phyloP scores from a whole-genome alignment of 2,888 invertebrate species.

The Helobdella robusta region DNA sequence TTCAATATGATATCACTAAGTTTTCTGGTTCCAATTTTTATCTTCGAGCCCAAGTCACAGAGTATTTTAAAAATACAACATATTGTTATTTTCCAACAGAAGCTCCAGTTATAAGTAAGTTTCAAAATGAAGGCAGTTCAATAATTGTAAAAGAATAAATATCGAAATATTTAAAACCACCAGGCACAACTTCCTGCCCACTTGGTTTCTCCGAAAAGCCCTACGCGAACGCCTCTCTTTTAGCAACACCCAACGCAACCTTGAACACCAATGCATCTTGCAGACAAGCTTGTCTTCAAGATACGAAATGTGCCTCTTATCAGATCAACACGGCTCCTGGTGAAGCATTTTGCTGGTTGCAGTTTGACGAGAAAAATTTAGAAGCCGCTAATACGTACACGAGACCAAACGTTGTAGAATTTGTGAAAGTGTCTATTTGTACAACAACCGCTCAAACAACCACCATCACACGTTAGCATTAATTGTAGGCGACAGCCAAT shows the following conservation, averaged over 20 bases:
- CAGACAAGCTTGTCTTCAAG: conserved; percentile 11
- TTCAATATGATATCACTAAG: neutral
- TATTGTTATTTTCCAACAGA: neutral
- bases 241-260: conserved; percentile 8
- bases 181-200: conserved; percentile 7
- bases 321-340: conserved; percentile 5
- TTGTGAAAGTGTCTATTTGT: neutral
- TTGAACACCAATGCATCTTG: conserved; percentile 12
- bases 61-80: conserved; percentile 22
- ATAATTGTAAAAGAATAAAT: neutral
- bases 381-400: neutral
- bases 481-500: too few species aligned
- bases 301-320: conserved; percentile 16
- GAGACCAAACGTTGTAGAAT: neutral
- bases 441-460: neutral
- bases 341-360: conserved; percentile 21
- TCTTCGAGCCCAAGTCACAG: neutral
- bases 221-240: neutral
- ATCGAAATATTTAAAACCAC: neutral
- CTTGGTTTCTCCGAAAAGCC: neutral
- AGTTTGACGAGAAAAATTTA: neutral
- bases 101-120: neutral
- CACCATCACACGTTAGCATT: too few species aligned
- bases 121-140: conserved; percentile 2
- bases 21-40: neutral